phyloP scores from a whole-genome alignment of 1,140 invertebrate genomes.

The Bombus pyrosoma region DNA sequence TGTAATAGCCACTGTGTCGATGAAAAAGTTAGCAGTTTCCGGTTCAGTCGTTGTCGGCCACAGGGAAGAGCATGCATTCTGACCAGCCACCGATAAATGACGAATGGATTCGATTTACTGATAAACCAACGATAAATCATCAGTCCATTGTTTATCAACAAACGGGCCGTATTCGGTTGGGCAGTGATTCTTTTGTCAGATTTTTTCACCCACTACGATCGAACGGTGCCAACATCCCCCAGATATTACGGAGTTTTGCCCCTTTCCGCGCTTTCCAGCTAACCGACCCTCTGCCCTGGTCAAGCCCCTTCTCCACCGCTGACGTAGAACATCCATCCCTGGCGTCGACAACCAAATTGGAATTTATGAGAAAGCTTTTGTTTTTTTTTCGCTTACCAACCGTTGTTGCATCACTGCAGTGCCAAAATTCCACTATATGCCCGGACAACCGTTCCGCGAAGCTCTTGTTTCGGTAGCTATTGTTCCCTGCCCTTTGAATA shows the following conservation, averaged over 20 bases:
- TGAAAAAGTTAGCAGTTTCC: slow-evolving; percentile 28
- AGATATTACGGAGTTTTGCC: slow-evolving; percentile 25
- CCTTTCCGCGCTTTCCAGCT: not conserved
- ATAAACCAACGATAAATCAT: slow-evolving; percentile 58
- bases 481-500: slow-evolving; percentile 24
- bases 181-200: slow-evolving; percentile 52
- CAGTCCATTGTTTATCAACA: slow-evolving; percentile 56
- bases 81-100: slow-evolving; percentile 45
- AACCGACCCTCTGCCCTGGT: not conserved
- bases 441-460: slow-evolving; percentile 3
- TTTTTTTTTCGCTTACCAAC: not conserved
- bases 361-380: slow-evolving; percentile 53
- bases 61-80: not conserved
- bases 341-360: slow-evolving; percentile 54
- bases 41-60: not conserved
- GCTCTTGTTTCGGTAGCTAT: slow-evolving; percentile 8
- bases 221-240: slow-evolving; percentile 23
- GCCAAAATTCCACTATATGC: slow-evolving; percentile 28
- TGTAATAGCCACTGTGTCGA: not conserved
- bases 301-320: slow-evolving; percentile 11
- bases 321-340: slow-evolving; percentile 55
- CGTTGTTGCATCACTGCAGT: slow-evolving; percentile 12
- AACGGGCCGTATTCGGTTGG: slow-evolving; percentile 50
- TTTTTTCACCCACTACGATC: slow-evolving; percentile 33
- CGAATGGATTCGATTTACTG: slow-evolving; percentile 60